Evolutionary conservation across 2,113 vertebrate species (phyloP), one percentile per base, ranked within the genome.

Genomic region (Oenanthe oenanthe): DNA sequence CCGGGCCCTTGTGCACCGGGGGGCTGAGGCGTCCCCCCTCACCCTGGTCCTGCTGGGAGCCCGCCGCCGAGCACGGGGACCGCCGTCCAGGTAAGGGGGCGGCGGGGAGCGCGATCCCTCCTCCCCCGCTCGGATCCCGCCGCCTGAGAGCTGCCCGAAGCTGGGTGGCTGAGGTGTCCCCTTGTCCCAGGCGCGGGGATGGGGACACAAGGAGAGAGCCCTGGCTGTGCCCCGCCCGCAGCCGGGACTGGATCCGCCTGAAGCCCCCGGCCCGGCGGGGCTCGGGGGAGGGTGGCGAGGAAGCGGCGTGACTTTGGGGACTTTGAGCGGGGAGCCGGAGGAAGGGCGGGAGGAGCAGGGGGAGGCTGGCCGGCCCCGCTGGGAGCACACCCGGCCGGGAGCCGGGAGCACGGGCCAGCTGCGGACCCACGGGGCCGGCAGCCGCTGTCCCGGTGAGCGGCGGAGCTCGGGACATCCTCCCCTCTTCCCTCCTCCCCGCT

Each of bases 61-160:
- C 28, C 7, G 4, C n/a, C 40, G 47, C n/a, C 19, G 47, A 82
- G 56, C 57, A 36, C 47, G 11, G 60, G 56, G 22, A 94, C 3
- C 19, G 9, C 32, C 7, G 14, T 60, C 7, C 94, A 95, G 94
- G 95, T 96, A 96, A 94, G 28, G 42, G 61, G 34, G 12, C 4
- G 12, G 80, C 4, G 24, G 76, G 9, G 62, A 82, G 36, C 4
- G 34, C 4, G 17, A 42, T 58, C 47, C 32, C 24, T 34, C 11
- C 24, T 66, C 20, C 10, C 18, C 21, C 24, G 15, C 10, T 22
- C 4, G 21, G 47, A 28, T 78, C 29, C 62, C 31, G 1, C 47
- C 47, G 32, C 38, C 66, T 25, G 57, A 8, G n/a, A 17, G 20
- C 4, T 36, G 10, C 12, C n/a, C 20, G 11, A 61, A n/a, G 13